Evolutionary conservation across 2,113 vertebrate genomes (phyloP).

Genomic region (Halichoeres trimaculatus): DNA sequence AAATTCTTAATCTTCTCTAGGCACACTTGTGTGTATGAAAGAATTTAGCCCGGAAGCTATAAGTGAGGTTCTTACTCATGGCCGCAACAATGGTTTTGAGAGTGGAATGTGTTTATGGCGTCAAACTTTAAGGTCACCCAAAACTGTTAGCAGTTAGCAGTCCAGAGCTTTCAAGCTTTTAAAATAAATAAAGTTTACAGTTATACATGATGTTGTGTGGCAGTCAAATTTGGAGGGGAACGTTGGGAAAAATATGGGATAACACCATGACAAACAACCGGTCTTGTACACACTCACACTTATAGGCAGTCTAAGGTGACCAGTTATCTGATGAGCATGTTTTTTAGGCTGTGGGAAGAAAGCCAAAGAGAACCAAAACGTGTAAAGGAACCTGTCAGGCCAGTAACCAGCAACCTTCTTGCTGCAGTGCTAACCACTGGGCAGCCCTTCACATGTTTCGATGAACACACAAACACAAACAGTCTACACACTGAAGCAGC

Average conservation of each 20-base stretch:
- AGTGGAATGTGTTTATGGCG: conserved; percentile 37
- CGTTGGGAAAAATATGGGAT: conserved; percentile 23
- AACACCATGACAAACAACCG: not conserved
- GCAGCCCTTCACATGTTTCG: not conserved
- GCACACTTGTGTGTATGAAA: conserved; percentile 70
- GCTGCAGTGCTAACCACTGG: too few relatives aligned
- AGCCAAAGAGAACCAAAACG: too few relatives aligned
- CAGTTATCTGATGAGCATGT: too few relatives aligned
- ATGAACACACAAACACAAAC: conserved; percentile 15
- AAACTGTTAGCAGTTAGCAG: not conserved
- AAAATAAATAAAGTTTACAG: not conserved
- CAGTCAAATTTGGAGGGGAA: conserved; percentile 15
- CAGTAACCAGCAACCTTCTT: too few relatives aligned
- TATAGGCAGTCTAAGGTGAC: too few relatives aligned
- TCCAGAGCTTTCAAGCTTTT: not conserved
- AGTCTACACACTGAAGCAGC: conserved; percentile 38
- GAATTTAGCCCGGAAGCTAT: conserved; percentile 49
- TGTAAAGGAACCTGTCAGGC: too few relatives aligned
- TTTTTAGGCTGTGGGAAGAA: too few relatives aligned
- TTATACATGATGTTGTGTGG: conserved; percentile 9
- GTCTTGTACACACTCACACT: too few relatives aligned
- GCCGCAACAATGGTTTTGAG: conserved; percentile 14
- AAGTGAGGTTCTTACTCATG: conserved; percentile 6
- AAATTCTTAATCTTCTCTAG: conserved; percentile 67
- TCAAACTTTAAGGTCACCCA: conserved; percentile 27